Conservation (phyloP, 2,888 invertebrate genomes). For the Drosophila tanythrix region DNA sequence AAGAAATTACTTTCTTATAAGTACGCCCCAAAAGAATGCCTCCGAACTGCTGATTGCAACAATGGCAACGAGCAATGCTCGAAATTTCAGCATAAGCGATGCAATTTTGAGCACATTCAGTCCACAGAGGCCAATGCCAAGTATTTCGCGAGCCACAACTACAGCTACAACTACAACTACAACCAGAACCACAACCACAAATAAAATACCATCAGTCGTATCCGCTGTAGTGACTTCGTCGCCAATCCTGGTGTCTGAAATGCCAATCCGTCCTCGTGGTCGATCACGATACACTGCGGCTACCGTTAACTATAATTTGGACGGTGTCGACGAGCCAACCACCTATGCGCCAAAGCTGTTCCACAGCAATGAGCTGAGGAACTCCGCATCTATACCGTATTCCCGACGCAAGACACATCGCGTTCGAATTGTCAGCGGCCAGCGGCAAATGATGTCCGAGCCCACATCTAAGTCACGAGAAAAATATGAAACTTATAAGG, state of each 20-base stretch:
- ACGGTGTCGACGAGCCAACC: conserved; percentile 81
- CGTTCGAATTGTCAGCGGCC: conserved; percentile 55
- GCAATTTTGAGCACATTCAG: conserved; percentile 76
- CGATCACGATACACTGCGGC: conserved; percentile 83
- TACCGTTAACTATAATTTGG: conserved; percentile 71
- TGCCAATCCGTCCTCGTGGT: conserved; percentile 74
- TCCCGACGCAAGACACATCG: conserved; percentile 71
- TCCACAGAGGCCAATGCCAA: conserved; percentile 46
- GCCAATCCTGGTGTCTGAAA: conserved; percentile 66
- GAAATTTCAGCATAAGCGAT: conserved; percentile 82
- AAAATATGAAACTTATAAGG: conserved; percentile 74
- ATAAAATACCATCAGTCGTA: conserved; percentile 42
- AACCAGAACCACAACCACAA: conserved; percentile 40
- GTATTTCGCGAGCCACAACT: conserved; percentile 25
- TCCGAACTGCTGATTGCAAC: conserved; percentile 72
- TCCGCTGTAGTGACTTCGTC: conserved; percentile 73
- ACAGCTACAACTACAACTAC: conserved; percentile 12
- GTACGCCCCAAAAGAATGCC: conserved; percentile 62
- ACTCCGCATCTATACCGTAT: conserved; percentile 32
- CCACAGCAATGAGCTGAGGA: conserved; percentile 47
- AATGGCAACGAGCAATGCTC: conserved; percentile 60
- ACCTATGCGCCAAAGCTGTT: conserved; percentile 83
- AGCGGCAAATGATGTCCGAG: conserved; percentile 37
- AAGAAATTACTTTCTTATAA: conserved; percentile 78
- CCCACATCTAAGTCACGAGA: conserved; percentile 59